Conservation (phyloP, 2,113 vertebrate species). For the Eleginops maclovinus region DNA sequence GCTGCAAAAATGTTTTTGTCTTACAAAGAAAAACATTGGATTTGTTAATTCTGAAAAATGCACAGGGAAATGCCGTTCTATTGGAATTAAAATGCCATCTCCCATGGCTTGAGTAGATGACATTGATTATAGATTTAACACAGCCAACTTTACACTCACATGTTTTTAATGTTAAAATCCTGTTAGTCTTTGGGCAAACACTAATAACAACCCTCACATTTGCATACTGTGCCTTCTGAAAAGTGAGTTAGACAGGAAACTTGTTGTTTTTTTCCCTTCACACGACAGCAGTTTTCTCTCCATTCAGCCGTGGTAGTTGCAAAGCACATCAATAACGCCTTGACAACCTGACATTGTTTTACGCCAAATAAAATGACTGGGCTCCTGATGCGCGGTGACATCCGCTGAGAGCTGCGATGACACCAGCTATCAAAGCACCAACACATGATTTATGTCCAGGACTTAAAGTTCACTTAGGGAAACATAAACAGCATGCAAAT, state of each 20-base stretch:
- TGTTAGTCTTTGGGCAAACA: neutral
- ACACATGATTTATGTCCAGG: constrained; percentile 63
- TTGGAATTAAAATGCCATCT: no score
- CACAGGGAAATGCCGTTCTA: no score
- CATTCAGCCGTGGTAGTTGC: constrained; percentile 15
- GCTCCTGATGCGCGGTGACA: constrained; percentile 47
- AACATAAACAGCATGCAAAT: constrained; percentile 59
- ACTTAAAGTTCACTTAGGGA: constrained; percentile 59
- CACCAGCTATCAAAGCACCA: constrained; percentile 48
- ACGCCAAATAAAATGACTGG: constrained; percentile 48
- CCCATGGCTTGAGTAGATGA: no score
- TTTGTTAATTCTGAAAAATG: no score
- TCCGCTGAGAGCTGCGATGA: constrained; percentile 40
- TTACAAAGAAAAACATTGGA: no score
- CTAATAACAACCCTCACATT: neutral
- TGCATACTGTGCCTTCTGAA: neutral
- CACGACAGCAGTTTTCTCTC: constrained; percentile 19
- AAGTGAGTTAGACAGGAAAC: constrained; percentile 11
- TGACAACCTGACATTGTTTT: constrained; percentile 55
- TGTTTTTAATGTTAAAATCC: neutral
- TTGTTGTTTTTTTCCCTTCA: neutral
- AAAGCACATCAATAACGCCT: constrained; percentile 43
- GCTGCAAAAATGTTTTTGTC: no score
- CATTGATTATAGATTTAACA: neutral
- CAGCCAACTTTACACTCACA: neutral